A percentile compares a stretch with the other conserved stretches of the same genome.
Conservation (phyloP, 1,140 invertebrate genomes). For the Trichonephila clavata region DNA sequence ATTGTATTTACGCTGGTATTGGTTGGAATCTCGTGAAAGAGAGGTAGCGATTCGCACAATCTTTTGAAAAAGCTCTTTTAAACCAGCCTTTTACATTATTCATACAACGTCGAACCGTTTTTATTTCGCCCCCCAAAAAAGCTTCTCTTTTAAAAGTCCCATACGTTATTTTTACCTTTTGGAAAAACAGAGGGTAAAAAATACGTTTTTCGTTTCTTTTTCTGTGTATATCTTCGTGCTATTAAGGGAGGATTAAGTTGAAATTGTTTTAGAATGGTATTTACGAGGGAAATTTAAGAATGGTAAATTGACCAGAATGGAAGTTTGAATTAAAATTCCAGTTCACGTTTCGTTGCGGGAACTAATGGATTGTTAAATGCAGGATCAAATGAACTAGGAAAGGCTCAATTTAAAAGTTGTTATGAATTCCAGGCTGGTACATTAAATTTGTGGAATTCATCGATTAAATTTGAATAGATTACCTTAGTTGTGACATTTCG, state of each 20-base stretch:
- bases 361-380: slow-evolving; percentile 43
- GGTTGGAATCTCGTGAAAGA: not conserved
- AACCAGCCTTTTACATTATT: slow-evolving; percentile 32
- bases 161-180: not conserved
- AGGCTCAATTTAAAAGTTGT: not conserved
- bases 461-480: not conserved
- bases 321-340: not conserved
- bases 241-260: slow-evolving; percentile 41
- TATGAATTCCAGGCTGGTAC: not conserved
- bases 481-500: too few relatives aligned
- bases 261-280: slow-evolving; percentile 30
- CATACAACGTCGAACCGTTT: slow-evolving; percentile 30
- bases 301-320: slow-evolving; percentile 8
- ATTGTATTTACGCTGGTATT: not conserved
- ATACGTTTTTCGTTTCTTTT: not conserved
- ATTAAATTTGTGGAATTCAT: not conserved
- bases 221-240: not conserved
- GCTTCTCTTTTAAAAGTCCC: not conserved
- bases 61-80: not conserved
- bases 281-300: not conserved
- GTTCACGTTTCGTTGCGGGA: not conserved
- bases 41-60: not conserved
- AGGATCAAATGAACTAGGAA: not conserved
- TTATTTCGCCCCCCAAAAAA: not conserved
- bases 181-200: slow-evolving; percentile 10